phyloP scores from a whole-genome alignment of 2,113 vertebrate species.

The Takifugu flavidus region DNA sequence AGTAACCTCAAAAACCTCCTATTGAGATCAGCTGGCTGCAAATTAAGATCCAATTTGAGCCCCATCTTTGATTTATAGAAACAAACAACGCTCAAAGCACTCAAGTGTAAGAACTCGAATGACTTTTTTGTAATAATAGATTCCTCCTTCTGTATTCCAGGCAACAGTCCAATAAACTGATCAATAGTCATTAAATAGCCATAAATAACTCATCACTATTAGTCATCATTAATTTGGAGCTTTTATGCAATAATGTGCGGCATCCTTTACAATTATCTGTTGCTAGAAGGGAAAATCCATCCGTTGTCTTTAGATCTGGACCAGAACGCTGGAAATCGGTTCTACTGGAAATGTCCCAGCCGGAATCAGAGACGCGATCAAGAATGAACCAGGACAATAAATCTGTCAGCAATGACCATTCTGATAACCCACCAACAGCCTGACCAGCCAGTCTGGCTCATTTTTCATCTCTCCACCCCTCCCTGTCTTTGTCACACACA shows the following conservation, averaged over 20 bases:
- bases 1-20: too few species aligned
- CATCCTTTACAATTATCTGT: too few species aligned
- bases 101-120: too few species aligned
- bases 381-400: constrained; percentile 21
- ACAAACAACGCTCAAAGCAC: too few species aligned
- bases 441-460: constrained; percentile 8
- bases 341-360: constrained; percentile 7
- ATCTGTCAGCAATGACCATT: constrained; percentile 12
- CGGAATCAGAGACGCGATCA: constrained; percentile 21
- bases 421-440: background rate
- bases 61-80: too few species aligned
- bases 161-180: too few species aligned
- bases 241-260: too few species aligned
- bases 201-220: too few species aligned
- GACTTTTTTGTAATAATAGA: too few species aligned
- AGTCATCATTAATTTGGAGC: too few species aligned
- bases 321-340: constrained; percentile 30
- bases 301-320: constrained; percentile 30
- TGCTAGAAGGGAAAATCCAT: constrained; percentile 12
- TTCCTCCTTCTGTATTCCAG: too few species aligned
- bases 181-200: too few species aligned
- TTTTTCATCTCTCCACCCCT: constrained; percentile 10
- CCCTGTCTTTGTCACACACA: constrained; percentile 14
- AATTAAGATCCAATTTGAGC: background rate
- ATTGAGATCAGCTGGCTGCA: constrained; percentile 4